Evolutionary conservation across 2,888 invertebrate species (phyloP), one percentile per base, ranked within the genome.

Genomic region (Girardia tigrina): DNA sequence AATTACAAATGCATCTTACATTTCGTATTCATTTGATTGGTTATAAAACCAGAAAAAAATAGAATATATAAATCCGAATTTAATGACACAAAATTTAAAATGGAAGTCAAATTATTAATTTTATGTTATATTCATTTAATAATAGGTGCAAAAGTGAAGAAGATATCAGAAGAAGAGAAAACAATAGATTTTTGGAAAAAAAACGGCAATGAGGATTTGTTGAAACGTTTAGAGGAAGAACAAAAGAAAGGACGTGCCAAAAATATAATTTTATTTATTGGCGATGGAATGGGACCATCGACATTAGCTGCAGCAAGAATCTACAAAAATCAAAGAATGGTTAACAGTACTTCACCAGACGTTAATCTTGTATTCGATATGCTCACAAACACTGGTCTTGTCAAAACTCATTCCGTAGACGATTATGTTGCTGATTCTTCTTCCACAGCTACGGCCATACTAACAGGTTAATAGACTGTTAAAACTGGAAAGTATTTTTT

Each of bases 401-500:
- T 91, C 2, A 92, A 92, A 91, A 92, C 92, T 0, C 92, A 92
- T 81, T 89, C 90, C 75, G 89, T 89, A 0, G 88, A 92, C 81
- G 90, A 89, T 81, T 89, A 90, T 86, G 91, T 91, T 0, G 90
- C 92, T 0, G 93, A 93, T 82, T 92, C 92, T 0, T 90, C 91
- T 0, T 89, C 90, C 73, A 89, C 92, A 0, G 91, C 91, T 0
- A 92, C 92, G 0, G 92, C 92, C n/a, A n/a, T n/a, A n/a, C n/a
- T n/a, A n/a, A n/a, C n/a, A n/a, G n/a, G n/a, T n/a, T n/a, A n/a
- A n/a, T n/a, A n/a, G n/a, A n/a, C n/a, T n/a, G n/a, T n/a, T n/a
- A n/a, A n/a, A n/a, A n/a, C n/a, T n/a, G n/a, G n/a, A n/a, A n/a
- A n/a, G n/a, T n/a, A n/a, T n/a, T n/a, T n/a, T n/a, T n/a, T n/a